Evolutionary conservation across 2,797 vertebrate species (phyloP), one percentile per base, ranked within the genome.

Genomic region (Melanotaenia boesemani): DNA sequence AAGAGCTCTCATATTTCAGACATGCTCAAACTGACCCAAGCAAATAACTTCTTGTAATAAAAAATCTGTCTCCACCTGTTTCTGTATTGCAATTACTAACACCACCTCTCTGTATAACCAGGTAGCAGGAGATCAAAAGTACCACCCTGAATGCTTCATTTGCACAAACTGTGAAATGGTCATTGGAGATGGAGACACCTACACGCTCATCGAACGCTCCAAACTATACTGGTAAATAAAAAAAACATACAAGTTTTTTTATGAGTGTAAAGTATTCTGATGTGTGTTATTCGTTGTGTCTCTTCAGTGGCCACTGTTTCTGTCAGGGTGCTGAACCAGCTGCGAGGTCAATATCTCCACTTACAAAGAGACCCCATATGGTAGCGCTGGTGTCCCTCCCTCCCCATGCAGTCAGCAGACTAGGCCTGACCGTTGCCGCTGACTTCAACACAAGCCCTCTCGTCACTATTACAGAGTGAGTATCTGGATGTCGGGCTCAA

Each of bases 81-180:
- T 52, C 7, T 26, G 26, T 20, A 26, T 56, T 77, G 57, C 70
- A 67, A 52, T 48, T 64, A 5, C 73, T 54, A 44, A 34, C 34
- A 36, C 4, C 50, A 7, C 10, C 48, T 58, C 24, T 59, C 16
- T 76, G 46, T 1, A 0, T 6, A 18, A 73, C 70, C 89, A 99
- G 98, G 97, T 98, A 82, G 98, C 97, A 0, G 98, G 98, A 78
- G 96, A 97, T 77, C 96, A 97, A 86, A 99, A 97, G 88, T 99
- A 97, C 81, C 98, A 99, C 88, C 97, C 98, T 0, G 98, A 99
- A 82, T 99, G 98, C 80, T 99, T 99, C 91, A 95, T 92, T 74
- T 99, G 98, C 88, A 90, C 94, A 67, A 95, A 89, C 20, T 99
- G 98, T 63, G 92, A 89, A 46, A 86, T 90, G 6, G 95, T 98